These are phyloP conservation scores for Ptychadena robeensis DNA, from an alignment of 2,797 vertebrate species.

Conservation along the genomic window DNA sequence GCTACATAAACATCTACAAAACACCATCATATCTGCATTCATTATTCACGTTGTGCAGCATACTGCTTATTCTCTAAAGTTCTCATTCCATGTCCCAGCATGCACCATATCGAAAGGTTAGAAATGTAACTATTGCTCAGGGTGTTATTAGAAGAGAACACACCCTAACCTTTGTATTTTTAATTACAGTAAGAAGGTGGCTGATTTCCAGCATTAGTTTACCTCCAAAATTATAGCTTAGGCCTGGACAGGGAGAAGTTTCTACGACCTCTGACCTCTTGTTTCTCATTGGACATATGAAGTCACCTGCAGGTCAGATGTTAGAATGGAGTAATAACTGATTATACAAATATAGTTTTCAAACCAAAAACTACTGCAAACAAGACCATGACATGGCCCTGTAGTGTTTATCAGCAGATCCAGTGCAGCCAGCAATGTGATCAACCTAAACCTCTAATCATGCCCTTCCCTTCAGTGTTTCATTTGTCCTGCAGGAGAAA, in stretches of 20 bases:
- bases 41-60: neutral
- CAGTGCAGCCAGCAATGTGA: too few species aligned
- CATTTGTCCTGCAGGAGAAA: too few species aligned
- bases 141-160: constrained; percentile 51
- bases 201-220: constrained; percentile 18
- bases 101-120: constrained; percentile 47
- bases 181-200: constrained; percentile 32
- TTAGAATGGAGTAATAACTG: constrained; percentile 21
- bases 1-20: neutral
- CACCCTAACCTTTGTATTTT: constrained; percentile 47
- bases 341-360: neutral
- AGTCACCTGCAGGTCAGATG: constrained; percentile 41
- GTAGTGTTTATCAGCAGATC: too few species aligned
- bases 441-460: too few species aligned
- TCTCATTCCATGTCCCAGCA: constrained; percentile 17
- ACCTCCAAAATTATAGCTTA: constrained; percentile 7
- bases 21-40: neutral
- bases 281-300: constrained; percentile 36
- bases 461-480: too few species aligned
- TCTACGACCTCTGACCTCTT: constrained; percentile 38
- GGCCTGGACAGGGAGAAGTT: constrained; percentile 31
- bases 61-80: neutral
- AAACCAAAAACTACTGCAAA: neutral
- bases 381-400: too few species aligned
- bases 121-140: constrained; percentile 42